These are phyloP conservation scores for Heterotis niloticus DNA, from an alignment of 2,113 vertebrate genomes.

Conservation along the genomic window DNA sequence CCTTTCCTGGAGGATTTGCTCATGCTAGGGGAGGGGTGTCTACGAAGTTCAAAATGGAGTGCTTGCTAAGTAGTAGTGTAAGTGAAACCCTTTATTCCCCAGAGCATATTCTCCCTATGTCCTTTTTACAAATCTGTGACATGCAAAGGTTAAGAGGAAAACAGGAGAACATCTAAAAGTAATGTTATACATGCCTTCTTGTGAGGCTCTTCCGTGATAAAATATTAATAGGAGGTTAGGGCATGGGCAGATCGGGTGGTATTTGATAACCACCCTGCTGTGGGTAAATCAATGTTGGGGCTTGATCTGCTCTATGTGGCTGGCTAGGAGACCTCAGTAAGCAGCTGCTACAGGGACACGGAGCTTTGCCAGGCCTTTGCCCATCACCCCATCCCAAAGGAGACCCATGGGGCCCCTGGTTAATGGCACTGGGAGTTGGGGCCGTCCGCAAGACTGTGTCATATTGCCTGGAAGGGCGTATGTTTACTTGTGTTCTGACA, in stretches of 20 bases:
- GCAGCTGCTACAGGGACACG: not conserved
- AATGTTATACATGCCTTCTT: slow-evolving; percentile 59
- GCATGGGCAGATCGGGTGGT: slow-evolving; percentile 60
- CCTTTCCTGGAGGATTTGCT: not conserved
- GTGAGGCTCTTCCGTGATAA: slow-evolving; percentile 80
- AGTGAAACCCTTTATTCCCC: slow-evolving; percentile 11
- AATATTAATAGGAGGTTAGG: slow-evolving; percentile 78
- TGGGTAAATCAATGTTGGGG: slow-evolving; percentile 77
- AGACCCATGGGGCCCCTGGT: slow-evolving; percentile 56
- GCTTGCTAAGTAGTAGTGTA: slow-evolving; percentile 11
- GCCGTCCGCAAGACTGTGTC: slow-evolving; percentile 38
- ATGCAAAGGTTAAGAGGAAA: slow-evolving; percentile 22
- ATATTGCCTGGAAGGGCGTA: not conserved
- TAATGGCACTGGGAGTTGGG: slow-evolving; percentile 86
- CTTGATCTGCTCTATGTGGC: slow-evolving; percentile 42
- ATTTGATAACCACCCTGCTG: slow-evolving; percentile 71
- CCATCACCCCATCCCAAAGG: slow-evolving; percentile 2
- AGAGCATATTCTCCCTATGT: not conserved
- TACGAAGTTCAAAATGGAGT: slow-evolving; percentile 12
- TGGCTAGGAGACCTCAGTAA: not conserved
- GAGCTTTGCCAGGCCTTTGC: not conserved
- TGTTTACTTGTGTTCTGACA: not conserved
- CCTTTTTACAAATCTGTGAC: slow-evolving; percentile 16
- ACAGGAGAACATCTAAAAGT: slow-evolving; percentile 19
- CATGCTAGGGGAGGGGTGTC: not conserved